These are phyloP conservation scores for Papilio aristodemus DNA, from an alignment of 1,140 invertebrate species.

Conservation along the genomic window DNA sequence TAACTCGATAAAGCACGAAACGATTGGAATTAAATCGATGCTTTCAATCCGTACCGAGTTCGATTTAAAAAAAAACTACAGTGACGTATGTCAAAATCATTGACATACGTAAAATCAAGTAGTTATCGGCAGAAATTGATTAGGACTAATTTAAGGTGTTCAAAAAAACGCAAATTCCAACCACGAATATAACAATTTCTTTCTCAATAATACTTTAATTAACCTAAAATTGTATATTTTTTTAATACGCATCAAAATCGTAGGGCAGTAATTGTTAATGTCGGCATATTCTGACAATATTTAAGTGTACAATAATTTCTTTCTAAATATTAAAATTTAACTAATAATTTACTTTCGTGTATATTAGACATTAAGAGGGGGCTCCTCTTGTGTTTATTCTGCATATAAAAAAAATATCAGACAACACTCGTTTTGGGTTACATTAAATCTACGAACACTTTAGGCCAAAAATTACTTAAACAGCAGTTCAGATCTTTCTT, in stretches of 20 bases:
- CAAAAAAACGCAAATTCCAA: background rate
- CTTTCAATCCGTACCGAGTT: background rate
- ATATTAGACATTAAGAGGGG: background rate
- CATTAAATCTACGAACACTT: constrained; percentile 16
- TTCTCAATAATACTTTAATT: background rate
- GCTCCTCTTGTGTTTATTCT: background rate
- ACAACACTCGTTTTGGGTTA: background rate
- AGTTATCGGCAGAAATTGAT: background rate
- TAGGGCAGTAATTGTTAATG: constrained; percentile 4
- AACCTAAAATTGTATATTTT: constrained; percentile 7
- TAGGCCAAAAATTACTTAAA: constrained; percentile 24
- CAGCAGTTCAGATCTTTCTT: constrained; percentile 10
- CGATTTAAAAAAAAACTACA: constrained; percentile 6
- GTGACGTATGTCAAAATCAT: background rate
- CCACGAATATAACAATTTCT: background rate
- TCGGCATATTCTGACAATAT: constrained; percentile 4
- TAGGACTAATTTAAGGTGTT: too few relatives aligned
- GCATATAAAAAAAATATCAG: background rate
- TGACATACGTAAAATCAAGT: background rate
- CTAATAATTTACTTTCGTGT: background rate
- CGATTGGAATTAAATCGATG: constrained; percentile 33
- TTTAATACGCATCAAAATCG: background rate
- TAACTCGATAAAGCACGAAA: constrained; percentile 37
- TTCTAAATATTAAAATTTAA: constrained; percentile 1
- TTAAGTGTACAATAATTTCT: constrained; percentile 2